Evolutionary conservation across 2,888 invertebrate genomes (phyloP).

Genomic region (Tipula vernalis): DNA sequence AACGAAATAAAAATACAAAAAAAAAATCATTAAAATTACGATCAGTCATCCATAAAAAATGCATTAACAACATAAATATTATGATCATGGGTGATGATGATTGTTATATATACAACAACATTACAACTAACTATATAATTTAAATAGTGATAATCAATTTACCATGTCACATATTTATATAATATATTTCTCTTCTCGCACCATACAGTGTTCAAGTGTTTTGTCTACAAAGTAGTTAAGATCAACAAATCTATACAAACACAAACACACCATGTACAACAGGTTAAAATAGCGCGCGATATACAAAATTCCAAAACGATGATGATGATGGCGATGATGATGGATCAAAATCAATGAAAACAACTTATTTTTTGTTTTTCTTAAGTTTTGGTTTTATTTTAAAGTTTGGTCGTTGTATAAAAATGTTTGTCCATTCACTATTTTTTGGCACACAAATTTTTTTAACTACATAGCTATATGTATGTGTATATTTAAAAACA

Average conservation of each 20-base stretch:
- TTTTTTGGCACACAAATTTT: neutral
- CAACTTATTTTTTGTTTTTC: neutral
- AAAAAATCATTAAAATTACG: neutral
- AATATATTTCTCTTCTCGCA: neutral
- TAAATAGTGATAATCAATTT: neutral
- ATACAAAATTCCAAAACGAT: neutral
- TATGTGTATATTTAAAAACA: neutral
- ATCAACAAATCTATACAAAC: neutral
- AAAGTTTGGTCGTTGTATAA: neutral
- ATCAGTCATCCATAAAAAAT: neutral
- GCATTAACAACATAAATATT: neutral
- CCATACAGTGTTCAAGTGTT: neutral
- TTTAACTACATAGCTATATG: neutral
- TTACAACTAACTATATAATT: neutral
- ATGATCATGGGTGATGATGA: neutral
- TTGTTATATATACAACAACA: neutral
- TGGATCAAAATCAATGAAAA: neutral
- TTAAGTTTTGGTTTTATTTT: neutral
- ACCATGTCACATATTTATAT: constrained; percentile 4
- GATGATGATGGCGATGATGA: neutral
- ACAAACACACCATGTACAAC: neutral
- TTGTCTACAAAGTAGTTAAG: constrained; percentile 4
- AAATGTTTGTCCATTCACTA: neutral
- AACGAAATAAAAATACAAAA: neutral
- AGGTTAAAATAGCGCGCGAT: neutral